These are phyloP conservation scores for Bolinopsis microptera DNA, from an alignment of 37 sponge, comb jelly and placozoan genomes.

Conservation along the genomic window DNA sequence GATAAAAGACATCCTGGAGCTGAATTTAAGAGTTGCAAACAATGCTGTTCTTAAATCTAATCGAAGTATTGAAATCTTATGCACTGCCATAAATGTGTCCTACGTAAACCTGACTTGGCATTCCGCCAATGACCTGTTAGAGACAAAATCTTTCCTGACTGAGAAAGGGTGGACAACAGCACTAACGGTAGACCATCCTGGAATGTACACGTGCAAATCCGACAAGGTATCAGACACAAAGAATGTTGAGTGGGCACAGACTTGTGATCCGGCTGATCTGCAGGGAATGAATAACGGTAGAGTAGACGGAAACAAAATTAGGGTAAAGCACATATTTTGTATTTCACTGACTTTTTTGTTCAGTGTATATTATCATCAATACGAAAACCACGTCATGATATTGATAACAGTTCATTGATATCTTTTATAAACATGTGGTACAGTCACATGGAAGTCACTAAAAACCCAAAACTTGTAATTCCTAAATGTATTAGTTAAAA, in stretches of 20 bases:
- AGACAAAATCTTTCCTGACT: background rate
- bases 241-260: background rate
- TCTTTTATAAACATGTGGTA: too few species aligned
- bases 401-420: too few species aligned
- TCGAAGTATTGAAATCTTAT: background rate
- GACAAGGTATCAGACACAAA: too few species aligned
- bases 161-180: background rate
- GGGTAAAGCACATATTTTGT: too few species aligned
- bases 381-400: too few species aligned
- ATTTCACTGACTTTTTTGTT: too few species aligned
- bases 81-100: background rate
- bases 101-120: background rate
- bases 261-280: slow-evolving; percentile 14
- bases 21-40: background rate
- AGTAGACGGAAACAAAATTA: background rate
- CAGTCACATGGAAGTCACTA: too few species aligned
- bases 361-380: too few species aligned
- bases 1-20: background rate
- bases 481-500: too few species aligned
- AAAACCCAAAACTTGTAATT: too few species aligned
- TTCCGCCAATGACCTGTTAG: background rate
- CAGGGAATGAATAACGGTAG: background rate
- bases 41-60: background rate
- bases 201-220: background rate
- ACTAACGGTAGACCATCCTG: background rate